phyloP scores from a whole-genome alignment of 1,140 invertebrate genomes.

The Drosophila jambulina region DNA sequence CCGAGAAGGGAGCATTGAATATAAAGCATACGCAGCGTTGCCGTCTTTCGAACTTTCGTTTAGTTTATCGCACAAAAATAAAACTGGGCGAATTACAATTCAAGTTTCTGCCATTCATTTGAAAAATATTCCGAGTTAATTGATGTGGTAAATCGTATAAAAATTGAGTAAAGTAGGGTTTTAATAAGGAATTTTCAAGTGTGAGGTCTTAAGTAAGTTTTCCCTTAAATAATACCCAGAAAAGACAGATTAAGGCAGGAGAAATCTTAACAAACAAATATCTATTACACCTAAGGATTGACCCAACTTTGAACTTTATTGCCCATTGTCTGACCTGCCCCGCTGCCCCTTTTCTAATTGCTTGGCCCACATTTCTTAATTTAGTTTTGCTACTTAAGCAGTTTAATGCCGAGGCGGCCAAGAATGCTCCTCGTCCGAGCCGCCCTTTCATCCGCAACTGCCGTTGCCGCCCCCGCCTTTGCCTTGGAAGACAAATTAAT shows the following conservation, averaged over 20 bases:
- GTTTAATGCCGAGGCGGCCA: conserved; percentile 63
- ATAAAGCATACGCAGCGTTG: conserved; percentile 41
- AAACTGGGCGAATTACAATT: background rate
- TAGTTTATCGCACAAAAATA: conserved; percentile 23
- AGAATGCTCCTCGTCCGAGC: conserved; percentile 20
- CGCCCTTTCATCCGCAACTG: conserved; percentile 9
- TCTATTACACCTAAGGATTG: conserved; percentile 43
- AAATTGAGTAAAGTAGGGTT: background rate
- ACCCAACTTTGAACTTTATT: conserved; percentile 63
- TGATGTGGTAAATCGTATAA: background rate
- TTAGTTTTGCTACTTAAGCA: conserved; percentile 82
- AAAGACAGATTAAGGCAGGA: conserved; percentile 7
- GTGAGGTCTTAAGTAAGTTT: background rate
- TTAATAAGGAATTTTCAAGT: background rate
- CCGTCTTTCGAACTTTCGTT: conserved; percentile 15
- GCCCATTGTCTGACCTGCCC: conserved; percentile 20
- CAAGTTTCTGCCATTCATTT: background rate
- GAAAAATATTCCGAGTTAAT: background rate
- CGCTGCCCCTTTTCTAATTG: conserved; percentile 52
- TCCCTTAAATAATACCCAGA: background rate
- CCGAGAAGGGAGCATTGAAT: conserved; percentile 28
- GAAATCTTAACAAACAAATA: conserved; percentile 40
- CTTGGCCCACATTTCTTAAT: conserved; percentile 68
- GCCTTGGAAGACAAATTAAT: conserved; percentile 76
- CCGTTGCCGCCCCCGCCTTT: background rate